Conservation (phyloP, 2,888 invertebrate genomes). For the Synergus japonicus region DNA sequence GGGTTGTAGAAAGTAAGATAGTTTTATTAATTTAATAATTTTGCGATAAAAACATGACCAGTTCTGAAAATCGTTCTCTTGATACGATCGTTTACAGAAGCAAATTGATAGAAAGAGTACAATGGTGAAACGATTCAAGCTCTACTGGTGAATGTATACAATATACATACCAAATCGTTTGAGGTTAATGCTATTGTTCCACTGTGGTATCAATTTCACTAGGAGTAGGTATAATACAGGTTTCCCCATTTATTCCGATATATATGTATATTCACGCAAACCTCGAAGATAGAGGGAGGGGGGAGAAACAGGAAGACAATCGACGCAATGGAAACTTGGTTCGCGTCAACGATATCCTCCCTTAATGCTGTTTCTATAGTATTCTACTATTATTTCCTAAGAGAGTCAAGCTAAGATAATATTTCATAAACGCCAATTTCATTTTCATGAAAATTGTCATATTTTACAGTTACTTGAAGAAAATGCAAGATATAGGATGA, state of each 20-base stretch:
- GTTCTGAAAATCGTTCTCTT: neutral
- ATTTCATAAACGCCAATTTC: neutral
- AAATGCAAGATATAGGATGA: neutral
- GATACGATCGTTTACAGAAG: conserved; percentile 31
- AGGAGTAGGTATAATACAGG: conserved; percentile 17
- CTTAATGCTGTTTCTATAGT: neutral
- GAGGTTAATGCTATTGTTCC: conserved; percentile 40
- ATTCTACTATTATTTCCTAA: neutral
- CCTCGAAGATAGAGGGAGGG: neutral
- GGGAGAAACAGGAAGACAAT: conserved; percentile 11
- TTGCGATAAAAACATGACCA: neutral
- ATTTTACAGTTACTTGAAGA: neutral
- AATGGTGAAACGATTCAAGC: conserved; percentile 27
- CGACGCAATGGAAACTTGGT: neutral
- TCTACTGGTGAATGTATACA: neutral
- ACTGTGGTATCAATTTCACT: conserved; percentile 33
- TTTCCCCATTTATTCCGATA: conserved; percentile 19
- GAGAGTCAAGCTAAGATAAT: neutral
- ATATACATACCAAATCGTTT: conserved; percentile 40
- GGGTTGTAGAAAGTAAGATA: too few species aligned
- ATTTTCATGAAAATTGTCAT: neutral
- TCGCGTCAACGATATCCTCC: neutral
- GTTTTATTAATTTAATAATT: too few species aligned
- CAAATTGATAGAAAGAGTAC: conserved; percentile 27
- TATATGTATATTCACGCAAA: neutral